These are phyloP conservation scores for Heliconius erato DNA, from an alignment of 2,888 invertebrate genomes.

Conservation along the genomic window DNA sequence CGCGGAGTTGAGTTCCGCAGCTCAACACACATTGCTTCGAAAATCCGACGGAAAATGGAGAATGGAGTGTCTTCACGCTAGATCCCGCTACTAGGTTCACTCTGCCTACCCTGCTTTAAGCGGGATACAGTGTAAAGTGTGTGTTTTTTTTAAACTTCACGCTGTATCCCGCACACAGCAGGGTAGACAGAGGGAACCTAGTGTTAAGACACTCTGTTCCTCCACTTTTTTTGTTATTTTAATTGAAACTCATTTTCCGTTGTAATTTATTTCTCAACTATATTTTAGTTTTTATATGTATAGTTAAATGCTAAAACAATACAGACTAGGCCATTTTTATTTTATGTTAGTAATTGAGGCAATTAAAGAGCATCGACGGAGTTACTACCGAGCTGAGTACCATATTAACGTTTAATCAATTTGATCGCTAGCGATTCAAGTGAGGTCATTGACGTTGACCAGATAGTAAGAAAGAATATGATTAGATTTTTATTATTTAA, in stretches of 20 bases:
- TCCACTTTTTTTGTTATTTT: neutral
- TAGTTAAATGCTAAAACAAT: neutral
- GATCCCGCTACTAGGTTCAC: too few relatives aligned
- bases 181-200: too few relatives aligned
- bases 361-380: constrained; percentile 77
- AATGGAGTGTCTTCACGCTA: too few relatives aligned
- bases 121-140: too few relatives aligned
- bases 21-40: too few relatives aligned
- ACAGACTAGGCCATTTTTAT: constrained; percentile 29
- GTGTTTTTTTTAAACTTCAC: too few relatives aligned
- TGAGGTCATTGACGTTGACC: constrained; percentile 64
- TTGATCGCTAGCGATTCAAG: constrained; percentile 72
- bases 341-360: constrained; percentile 65
- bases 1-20: too few relatives aligned
- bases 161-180: too few relatives aligned
- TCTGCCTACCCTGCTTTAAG: too few relatives aligned
- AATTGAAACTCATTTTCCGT: neutral
- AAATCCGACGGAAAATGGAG: too few relatives aligned
- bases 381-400: constrained; percentile 68
- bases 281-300: neutral
- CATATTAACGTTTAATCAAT: constrained; percentile 80
- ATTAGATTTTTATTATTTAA: neutral
- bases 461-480: constrained; percentile 20
- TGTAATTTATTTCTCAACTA: neutral
- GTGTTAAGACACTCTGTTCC: too few relatives aligned